Evolutionary conservation across 2,113 vertebrate genomes (phyloP), one percentile per base, ranked within the genome.

Genomic region (Eurypyga helias): DNA sequence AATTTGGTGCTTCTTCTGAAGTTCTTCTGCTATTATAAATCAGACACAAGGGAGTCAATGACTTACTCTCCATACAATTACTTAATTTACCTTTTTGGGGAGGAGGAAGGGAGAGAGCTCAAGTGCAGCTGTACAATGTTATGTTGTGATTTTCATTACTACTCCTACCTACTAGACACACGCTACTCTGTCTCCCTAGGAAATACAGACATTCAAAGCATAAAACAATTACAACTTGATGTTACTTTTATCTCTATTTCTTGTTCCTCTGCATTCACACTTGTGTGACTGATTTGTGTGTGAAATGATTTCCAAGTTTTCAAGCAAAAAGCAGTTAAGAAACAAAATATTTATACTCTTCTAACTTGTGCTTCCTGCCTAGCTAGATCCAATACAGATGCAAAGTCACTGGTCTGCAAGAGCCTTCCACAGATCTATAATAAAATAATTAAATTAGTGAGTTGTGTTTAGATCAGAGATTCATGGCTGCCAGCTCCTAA

Each of bases 401-500:
- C 97, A 98, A 98, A 98, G 94, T 97, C 97, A 96, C 73, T 96
- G 97, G 97, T 96, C 97, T 97, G 97, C 96, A 96, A 98, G 84
- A 98, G 96, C 94, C 94, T 98, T 98, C 90, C 95, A 98, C 97
- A 97, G 97, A 98, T 98, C 98, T 98, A 97, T 98, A 98, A 98
- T 98, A 98, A 98, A 98, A 98, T 99, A 99, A 99, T 99, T 99
- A 98, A 99, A 99, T 99, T 98, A 99, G 98, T 98, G 97, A 96
- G 94, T 97, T 98, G 97, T 97, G 96, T 98, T 98, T 97, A 98
- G 98, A 98, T 98, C 97, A 98, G 97, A 98, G 98, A 97, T 98
- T 97, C 97, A 97, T 97, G 95, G 96, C 98, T 99, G 98, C 97
- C 98, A 98, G 90, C 88, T 98, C 98, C 97, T 98, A 98, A 98